Base-by-base conservation (phyloP, 2,888 invertebrate species). In the Eupithecia pulchellata region DNA sequence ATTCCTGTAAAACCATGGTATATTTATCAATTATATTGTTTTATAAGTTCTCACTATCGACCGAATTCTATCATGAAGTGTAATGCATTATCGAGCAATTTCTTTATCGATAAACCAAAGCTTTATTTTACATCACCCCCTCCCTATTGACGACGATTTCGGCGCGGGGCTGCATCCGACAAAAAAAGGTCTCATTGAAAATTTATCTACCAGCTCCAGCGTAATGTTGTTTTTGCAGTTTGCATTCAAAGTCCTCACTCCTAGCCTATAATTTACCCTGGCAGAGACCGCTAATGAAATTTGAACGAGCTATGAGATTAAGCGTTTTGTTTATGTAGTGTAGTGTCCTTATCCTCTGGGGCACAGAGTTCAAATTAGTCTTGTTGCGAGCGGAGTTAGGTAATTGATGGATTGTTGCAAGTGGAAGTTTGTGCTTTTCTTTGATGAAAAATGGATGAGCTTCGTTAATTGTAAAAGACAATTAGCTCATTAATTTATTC, bases 171-270 rank as follows among this genome's bases (percentile, higher is more conserved):
- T 89, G 89, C 88, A 88, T 80, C 77, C 78, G 81, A 85, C 85
- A 88, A 89, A 91, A n/a, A 91, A 92, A 89, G 78, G 77, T 66
- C 68, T 89, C 90, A 91, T 92, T 90, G 87, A 83, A 87, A 90
- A 93, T 92, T 90, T 92, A 91, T 92, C 85, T 88, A 17, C 61
- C 32, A 25, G 78, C 60, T 80, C 77, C 78, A 76, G 78, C 82
- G 82, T 86, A 85, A 89, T 85, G 83, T 81, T 87, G 86, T 88
- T 89, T 88, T 88, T 88, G 84, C 84, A 83, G 61, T 83, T 84
- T 81, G 78, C 73, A 64, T 69, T 69, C 71, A 64, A 65, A 73
- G 69, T 73, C 78, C 74, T 66, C 75, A 72, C 68, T 69, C 67
- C 62, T 32, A 61, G 20, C 30, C 62, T 68, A 30, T 42, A 82